A percentile compares a stretch with the other conserved stretches of the same genome.
These are phyloP conservation scores for Pimpla rufipes DNA, from an alignment of 2,888 invertebrate species.

Conservation along the genomic window DNA sequence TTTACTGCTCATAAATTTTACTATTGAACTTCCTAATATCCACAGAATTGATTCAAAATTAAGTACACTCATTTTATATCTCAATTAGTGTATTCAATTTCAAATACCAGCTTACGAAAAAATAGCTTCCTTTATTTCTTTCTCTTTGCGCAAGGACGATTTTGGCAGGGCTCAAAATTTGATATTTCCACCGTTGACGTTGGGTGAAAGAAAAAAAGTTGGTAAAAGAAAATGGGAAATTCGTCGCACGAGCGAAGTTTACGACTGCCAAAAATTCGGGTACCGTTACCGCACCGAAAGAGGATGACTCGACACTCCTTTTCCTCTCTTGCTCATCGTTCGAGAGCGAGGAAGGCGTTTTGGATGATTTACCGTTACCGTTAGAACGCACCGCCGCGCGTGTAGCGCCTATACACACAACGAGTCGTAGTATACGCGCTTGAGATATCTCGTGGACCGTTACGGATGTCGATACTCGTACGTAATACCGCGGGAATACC, in stretches of 20 bases:
- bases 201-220: neutral
- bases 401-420: constrained; percentile 17
- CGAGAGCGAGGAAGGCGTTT: constrained; percentile 72
- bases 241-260: neutral
- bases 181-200: neutral
- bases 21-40: no score
- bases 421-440: constrained; percentile 24
- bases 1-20: no score
- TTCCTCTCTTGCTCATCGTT: constrained; percentile 3
- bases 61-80: no score
- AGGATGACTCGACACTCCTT: constrained; percentile 73
- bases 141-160: neutral
- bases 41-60: no score
- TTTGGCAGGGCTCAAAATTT: neutral
- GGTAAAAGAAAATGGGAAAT: neutral
- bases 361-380: constrained; percentile 79
- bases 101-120: no score
- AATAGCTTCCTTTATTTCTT: no score
- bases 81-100: no score
- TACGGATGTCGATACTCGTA: constrained; percentile 52
- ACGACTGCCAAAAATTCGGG: constrained; percentile 74
- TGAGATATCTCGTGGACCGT: constrained; percentile 60
- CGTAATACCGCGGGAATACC: constrained; percentile 46
- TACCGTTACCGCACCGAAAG: constrained; percentile 80
- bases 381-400: constrained; percentile 73